Percentiles rank a stretch among this genome's conserved stretches.
phyloP scores from a whole-genome alignment of 2,113 vertebrate genomes.

The Sitta europaea region DNA sequence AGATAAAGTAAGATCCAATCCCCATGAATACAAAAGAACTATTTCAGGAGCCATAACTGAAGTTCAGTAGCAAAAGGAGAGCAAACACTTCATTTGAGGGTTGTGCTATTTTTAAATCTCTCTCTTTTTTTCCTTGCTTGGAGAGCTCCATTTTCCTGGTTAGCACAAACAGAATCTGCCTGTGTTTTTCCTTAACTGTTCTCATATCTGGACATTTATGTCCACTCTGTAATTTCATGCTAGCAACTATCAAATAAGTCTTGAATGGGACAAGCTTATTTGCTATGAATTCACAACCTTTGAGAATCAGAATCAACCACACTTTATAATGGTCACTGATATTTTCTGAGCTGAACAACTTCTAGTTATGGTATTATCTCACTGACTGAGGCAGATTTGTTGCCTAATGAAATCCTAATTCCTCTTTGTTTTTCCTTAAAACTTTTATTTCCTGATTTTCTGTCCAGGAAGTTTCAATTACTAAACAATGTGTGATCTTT shows the following conservation, averaged over 20 bases:
- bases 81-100: not conserved
- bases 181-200: not conserved
- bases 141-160: not conserved
- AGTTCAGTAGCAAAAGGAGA: constrained; percentile 4
- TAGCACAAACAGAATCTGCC: not conserved
- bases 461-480: not conserved
- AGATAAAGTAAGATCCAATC: constrained; percentile 5
- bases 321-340: not conserved
- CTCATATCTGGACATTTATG: not conserved
- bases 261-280: not conserved
- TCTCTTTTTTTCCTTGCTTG: not conserved
- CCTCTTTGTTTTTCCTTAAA: not conserved
- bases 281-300: not conserved
- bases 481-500: not conserved
- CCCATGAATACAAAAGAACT: not conserved
- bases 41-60: constrained; percentile 25
- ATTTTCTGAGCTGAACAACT: not conserved
- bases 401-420: not conserved
- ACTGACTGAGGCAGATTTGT: not conserved
- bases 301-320: not conserved
- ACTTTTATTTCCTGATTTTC: not conserved
- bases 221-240: not conserved
- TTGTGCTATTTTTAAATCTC: not conserved
- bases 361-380: not conserved
- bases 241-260: not conserved